These are phyloP conservation scores for Ephydatia muelleri DNA, from an alignment of 37 sponge, comb jelly and placozoan species.

Conservation along the genomic window DNA sequence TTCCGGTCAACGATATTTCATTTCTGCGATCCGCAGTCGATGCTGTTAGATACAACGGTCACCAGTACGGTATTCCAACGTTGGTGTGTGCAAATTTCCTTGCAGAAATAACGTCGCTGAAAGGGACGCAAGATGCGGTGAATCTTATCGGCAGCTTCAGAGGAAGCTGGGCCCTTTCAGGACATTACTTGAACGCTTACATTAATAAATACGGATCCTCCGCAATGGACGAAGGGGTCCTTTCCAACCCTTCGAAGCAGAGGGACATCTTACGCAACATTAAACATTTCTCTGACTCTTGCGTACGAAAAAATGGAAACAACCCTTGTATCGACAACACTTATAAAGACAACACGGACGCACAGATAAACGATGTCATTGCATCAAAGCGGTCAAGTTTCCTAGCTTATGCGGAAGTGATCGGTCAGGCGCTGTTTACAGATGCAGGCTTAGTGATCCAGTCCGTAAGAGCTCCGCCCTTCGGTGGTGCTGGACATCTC, in stretches of 20 bases:
- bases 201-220: conserved; percentile 7
- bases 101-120: background rate
- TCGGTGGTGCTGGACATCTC: no score
- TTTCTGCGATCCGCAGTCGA: conserved; percentile 15
- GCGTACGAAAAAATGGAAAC: background rate
- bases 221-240: background rate
- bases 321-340: conserved; percentile 10
- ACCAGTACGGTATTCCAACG: conserved; percentile 29
- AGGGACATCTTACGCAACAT: background rate
- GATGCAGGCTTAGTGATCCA: background rate
- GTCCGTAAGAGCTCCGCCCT: no score
- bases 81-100: conserved; percentile 27
- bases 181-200: conserved; percentile 20
- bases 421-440: conserved; percentile 9
- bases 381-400: background rate
- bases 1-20: background rate
- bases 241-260: conserved; percentile 1
- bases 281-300: conserved; percentile 7
- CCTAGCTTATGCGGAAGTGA: conserved; percentile 16
- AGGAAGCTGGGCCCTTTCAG: conserved; percentile 19
- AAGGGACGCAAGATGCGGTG: background rate
- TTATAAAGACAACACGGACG: conserved; percentile 2
- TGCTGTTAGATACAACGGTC: background rate
- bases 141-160: conserved; percentile 4
- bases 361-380: background rate